Evolutionary conservation across 1,140 invertebrate species (phyloP).

Genomic region (Drosophila ambigua): DNA sequence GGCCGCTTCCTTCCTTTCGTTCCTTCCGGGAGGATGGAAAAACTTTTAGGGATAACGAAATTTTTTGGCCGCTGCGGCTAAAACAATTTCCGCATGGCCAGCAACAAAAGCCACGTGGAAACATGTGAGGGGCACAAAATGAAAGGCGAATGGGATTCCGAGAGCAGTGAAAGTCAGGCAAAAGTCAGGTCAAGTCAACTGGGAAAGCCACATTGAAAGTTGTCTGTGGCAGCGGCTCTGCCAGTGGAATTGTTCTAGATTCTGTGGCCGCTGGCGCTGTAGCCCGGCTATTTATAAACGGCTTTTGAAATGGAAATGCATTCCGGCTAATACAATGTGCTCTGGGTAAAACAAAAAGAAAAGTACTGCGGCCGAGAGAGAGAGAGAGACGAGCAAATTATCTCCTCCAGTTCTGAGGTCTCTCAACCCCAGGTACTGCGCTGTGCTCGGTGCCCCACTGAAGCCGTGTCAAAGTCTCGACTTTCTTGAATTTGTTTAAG

Average conservation of each 20-base stretch:
- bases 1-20: not conserved
- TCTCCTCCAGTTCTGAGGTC: constrained; percentile 9
- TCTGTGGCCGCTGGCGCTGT: constrained; percentile 33
- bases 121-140: constrained; percentile 10
- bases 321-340: constrained; percentile 58
- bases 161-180: constrained; percentile 16
- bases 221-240: constrained; percentile 4
- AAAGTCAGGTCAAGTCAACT: constrained; percentile 10
- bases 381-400: constrained; percentile 31
- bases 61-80: constrained; percentile 52
- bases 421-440: too few species aligned
- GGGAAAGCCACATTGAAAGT: constrained; percentile 29
- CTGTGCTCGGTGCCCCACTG: not conserved
- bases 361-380: constrained; percentile 17
- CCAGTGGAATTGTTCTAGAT: constrained; percentile 39
- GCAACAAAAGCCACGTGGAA: constrained; percentile 37
- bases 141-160: constrained; percentile 10
- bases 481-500: constrained; percentile 60
- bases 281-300: constrained; percentile 50
- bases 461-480: constrained; percentile 47
- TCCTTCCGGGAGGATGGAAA: constrained; percentile 11
- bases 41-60: constrained; percentile 64
- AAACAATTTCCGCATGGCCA: constrained; percentile 64
- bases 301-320: constrained; percentile 65
- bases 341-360: constrained; percentile 1